Evolutionary conservation across 2,888 invertebrate genomes (phyloP), one percentile per base, ranked within the genome.

Genomic region (Salpingus planirostris): DNA sequence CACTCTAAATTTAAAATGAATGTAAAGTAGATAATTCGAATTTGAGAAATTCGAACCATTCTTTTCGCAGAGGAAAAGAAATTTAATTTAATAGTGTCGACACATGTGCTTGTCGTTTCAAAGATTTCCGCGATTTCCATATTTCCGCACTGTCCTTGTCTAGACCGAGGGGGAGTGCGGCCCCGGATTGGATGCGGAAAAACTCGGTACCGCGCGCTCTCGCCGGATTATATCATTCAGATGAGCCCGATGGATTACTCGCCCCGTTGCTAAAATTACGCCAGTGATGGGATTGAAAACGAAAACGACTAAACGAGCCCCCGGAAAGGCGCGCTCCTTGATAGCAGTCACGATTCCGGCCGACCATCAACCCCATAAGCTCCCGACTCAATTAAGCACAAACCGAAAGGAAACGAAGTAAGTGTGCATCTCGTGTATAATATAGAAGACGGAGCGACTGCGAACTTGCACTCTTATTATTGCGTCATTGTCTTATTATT

Each of bases 11-110:
- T 65, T 62, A 60, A 64, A 65, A 64, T 62, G 62, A 64, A 64
- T 65, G 63, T 64, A 65, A 64, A 64, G 64, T 62, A 65, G 63
- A 65, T 65, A 65, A 65, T 65, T 63, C 63, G 64, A 64, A 62
- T 63, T 62, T 63, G 60, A 62, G 60, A 62, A 64, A 64, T 63
- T 63, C 57, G 55, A 55, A 53, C 60, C 60, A 59, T 64, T 63
- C 62, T 59, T 62, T 62, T 58, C 57, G 49, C 52, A 54, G 54
- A 57, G 55, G 54, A 58, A 56, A 61, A 62, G 60, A 62, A 62
- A 61, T 64, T 63, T 63, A 61, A 63, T 63, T 63, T 62, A 62
- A 63, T 63, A 62, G 58, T 54, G 54, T 52, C 61, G 57, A 55
- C 64, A 64, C 60, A 62, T 64, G 64, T 62, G 62, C 57, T 55